Evolutionary conservation across 2,797 vertebrate genomes (phyloP).

Genomic region (Poliocrania exsul): DNA sequence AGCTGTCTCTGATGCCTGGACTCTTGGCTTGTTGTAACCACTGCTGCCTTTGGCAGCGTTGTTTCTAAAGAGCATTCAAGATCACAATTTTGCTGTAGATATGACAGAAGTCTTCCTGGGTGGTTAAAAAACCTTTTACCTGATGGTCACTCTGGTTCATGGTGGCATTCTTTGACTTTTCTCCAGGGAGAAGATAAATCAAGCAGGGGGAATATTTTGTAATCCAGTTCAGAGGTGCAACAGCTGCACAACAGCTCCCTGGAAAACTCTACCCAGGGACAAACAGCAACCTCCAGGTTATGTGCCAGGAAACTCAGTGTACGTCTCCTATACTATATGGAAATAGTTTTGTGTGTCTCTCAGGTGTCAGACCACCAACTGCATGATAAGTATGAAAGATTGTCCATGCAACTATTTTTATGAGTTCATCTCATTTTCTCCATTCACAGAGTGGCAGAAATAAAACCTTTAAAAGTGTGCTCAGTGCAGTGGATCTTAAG

Average conservation of each 20-base stretch:
- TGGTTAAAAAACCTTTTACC: neutral
- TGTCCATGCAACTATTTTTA: slow-evolving; percentile 25
- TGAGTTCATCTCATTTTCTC: neutral
- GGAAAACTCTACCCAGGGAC: neutral
- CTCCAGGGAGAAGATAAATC: neutral
- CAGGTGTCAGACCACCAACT: slow-evolving; percentile 5
- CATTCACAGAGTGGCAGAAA: slow-evolving; percentile 12
- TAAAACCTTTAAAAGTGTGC: slow-evolving; percentile 18
- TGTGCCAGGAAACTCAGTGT: neutral
- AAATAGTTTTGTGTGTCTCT: slow-evolving; percentile 37
- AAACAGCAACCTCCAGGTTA: neutral
- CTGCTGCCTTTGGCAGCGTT: neutral
- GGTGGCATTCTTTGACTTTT: neutral
- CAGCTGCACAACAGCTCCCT: neutral
- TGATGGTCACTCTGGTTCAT: neutral
- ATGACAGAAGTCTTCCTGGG: neutral
- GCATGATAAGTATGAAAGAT: slow-evolving; percentile 30
- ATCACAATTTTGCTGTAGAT: neutral
- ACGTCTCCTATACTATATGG: neutral
- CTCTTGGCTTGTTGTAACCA: neutral
- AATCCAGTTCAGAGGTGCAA: neutral
- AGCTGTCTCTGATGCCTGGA: neutral
- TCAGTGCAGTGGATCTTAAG: neutral
- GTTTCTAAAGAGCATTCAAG: neutral
- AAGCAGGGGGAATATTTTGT: neutral